Conservation (phyloP, 2,113 vertebrate species). For the Odontophorus gujanensis region DNA sequence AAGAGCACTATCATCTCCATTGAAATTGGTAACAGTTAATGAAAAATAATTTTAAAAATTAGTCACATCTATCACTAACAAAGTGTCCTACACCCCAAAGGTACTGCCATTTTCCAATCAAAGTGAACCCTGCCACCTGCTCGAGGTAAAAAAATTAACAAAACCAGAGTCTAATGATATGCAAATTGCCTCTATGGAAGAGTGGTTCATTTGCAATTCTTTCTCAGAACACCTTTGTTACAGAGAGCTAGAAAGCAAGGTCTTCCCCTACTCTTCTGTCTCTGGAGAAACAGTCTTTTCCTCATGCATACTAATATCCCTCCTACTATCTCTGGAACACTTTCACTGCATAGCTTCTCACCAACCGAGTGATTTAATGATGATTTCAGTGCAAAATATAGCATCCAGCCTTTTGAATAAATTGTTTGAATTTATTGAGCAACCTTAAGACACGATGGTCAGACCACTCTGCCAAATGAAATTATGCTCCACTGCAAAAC, state of each 20-base stretch:
- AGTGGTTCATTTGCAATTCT: conserved; percentile 67
- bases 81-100: neutral
- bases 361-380: neutral
- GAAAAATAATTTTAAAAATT: conserved; percentile 13
- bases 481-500: neutral
- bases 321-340: conserved; percentile 35
- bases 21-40: conserved; percentile 2
- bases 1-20: conserved; percentile 32
- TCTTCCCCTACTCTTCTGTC: conserved; percentile 49
- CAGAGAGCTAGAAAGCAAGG: conserved; percentile 49
- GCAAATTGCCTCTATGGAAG: conserved; percentile 65
- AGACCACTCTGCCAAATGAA: neutral
- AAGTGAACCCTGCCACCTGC: conserved; percentile 61
- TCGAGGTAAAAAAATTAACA: conserved; percentile 69
- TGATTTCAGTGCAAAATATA: conserved; percentile 2
- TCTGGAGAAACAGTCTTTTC: conserved; percentile 44
- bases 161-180: conserved; percentile 62
- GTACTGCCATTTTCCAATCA: conserved; percentile 57
- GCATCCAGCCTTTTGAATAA: neutral
- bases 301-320: conserved; percentile 52
- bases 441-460: neutral
- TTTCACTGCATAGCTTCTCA: conserved; percentile 30
- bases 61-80: neutral
- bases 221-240: conserved; percentile 59
- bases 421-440: neutral